Percentiles rank a stretch among this genome's conserved stretches.
Evolutionary conservation across 2,113 vertebrate species (phyloP).

Genomic region (Himantopus leucocephalus): DNA sequence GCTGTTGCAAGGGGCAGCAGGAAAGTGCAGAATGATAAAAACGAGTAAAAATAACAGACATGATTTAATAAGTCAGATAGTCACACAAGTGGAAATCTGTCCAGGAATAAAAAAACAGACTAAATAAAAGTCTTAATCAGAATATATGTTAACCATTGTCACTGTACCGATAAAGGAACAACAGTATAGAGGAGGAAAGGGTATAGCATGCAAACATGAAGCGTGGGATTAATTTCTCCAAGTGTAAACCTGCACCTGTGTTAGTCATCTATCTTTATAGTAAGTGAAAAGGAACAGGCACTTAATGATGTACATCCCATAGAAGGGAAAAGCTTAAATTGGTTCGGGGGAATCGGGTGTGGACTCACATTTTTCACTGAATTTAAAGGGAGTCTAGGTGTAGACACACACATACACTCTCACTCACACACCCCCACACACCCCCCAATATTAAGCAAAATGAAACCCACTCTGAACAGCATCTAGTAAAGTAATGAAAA

Average conservation of each 20-base stretch:
- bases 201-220: rapidly evolving
- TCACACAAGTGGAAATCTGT: not conserved
- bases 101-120: not conserved
- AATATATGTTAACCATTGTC: not conserved
- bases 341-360: not conserved
- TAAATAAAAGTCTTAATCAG: not conserved
- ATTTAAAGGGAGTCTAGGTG: not conserved
- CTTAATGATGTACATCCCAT: not conserved
- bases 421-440: not conserved
- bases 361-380: not conserved
- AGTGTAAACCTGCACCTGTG: rapidly evolving
- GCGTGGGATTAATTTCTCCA: not conserved
- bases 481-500: not conserved
- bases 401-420: not conserved
- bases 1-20: not conserved
- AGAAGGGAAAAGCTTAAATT: not conserved
- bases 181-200: not conserved
- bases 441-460: not conserved
- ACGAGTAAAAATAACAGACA: not conserved
- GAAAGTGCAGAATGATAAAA: not conserved
- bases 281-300: not conserved
- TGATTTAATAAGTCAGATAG: not conserved
- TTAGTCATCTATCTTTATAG: not conserved
- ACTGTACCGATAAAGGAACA: not conserved
- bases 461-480: not conserved